Base-by-base conservation (phyloP, 1,140 invertebrate species). In the Solen grandis region DNA sequence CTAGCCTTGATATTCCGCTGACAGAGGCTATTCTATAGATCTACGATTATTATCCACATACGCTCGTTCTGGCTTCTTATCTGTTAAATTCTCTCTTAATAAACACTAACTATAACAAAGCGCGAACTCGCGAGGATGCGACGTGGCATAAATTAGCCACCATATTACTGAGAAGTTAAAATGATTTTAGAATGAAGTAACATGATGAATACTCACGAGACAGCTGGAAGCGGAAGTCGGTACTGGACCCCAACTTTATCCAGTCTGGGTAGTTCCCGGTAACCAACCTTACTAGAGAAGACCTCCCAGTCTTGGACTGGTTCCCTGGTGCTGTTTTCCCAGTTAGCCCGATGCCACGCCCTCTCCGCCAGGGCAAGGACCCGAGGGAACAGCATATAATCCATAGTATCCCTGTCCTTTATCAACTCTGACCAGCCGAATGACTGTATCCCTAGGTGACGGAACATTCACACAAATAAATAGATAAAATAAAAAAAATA, bases 301-400 rank as follows among this genome's bases (percentile, higher is more conserved):
- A 54, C 54, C 25, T 70, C 62, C 84, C 84, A 88, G 35, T 89
- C 82, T 14, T 22, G 54, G 27, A 22, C 16, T 22, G 19, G 16
- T 27, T 52, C 36, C 3, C 60, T 46, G 13, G 54, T 68, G 0
- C 70, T 66, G 41, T 55, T 68, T 62, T 89, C 88, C 88, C 88
- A 90, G 14, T 27, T 5, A 19, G 85, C 87, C 25, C 75, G 62
- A 63, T 89, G 86, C 89, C 88, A 90, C 1, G 85, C 86, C 54
- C 89, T 77, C 74, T 90, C 89, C 16, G 89, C 89, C 46, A 89
- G 79, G 0, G 89, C 89, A 31, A 90, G 59, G 1, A 90, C 33
- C 5, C 89, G 83, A 0, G 88, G 88, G 69, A 86, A 88, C 31
- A 89, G 63, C 89, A 89, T 88, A 60, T 83, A 84, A 19, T 88